Conservation (phyloP, 1,140 invertebrate species). For the Pararge aegeria region DNA sequence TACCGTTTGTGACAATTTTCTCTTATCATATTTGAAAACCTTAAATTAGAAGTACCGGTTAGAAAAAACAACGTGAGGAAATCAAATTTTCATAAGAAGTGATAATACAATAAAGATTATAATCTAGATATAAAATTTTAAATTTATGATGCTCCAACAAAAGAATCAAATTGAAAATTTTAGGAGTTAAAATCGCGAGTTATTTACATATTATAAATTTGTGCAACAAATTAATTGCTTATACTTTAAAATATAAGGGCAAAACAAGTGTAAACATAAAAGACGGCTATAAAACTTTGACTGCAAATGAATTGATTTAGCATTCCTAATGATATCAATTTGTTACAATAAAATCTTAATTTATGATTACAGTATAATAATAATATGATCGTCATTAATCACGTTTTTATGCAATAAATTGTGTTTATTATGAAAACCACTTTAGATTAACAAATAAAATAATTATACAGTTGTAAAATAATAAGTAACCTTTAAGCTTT, state of each 20-base stretch:
- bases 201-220: slow-evolving; percentile 22
- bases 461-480: background rate
- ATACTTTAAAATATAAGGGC: slow-evolving; percentile 21
- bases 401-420: background rate
- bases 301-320: slow-evolving; percentile 21
- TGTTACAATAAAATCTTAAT: slow-evolving; percentile 19
- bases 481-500: background rate
- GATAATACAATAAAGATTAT: too few relatives aligned
- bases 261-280: slow-evolving; percentile 24
- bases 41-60: too few relatives aligned
- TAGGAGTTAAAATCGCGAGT: background rate
- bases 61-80: background rate
- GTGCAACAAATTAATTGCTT: slow-evolving; percentile 15
- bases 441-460: background rate
- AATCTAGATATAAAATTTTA: background rate
- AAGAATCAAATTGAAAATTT: background rate
- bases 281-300: slow-evolving; percentile 19
- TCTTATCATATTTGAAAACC: too few relatives aligned
- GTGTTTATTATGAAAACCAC: background rate
- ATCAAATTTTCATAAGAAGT: too few relatives aligned
- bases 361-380: slow-evolving; percentile 11
- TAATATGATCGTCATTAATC: background rate
- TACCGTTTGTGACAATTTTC: too few relatives aligned
- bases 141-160: background rate
- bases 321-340: slow-evolving; percentile 22